Evolutionary conservation across 2,113 vertebrate species (phyloP), one percentile per base, ranked within the genome.

Genomic region (Cheirogaleus medius): DNA sequence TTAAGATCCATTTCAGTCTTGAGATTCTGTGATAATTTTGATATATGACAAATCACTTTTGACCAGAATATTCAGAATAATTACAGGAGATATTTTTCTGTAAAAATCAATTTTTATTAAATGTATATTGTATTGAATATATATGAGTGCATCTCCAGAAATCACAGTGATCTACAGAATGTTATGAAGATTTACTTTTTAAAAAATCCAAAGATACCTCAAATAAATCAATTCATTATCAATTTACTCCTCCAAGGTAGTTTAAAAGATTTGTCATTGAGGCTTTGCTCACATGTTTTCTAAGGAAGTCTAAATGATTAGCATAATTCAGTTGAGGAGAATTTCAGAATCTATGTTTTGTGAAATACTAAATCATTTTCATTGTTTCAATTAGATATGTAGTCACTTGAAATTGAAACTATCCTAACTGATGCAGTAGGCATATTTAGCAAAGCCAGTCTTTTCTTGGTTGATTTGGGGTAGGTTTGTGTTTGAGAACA

Each of bases 311-410:
- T 86, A 74, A 94, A 88, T 44, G 90, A 47, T 64, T 91, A 96
- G 20, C 14, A 64, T 71, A 81, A 89, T 47, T 90, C 80, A 44
- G 8, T 44, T 93, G 44, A 49, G 54, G 32, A 37, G 20, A 74
- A 95, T 80, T 87, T 91, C 34, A 80, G 32, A 80, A 93, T 60
- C 23, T 1, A 32, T 78, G 27, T 90, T 87, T 90, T 90, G 3
- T 83, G 47, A 87, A 95, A 87, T n/a, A 52, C 27, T 94, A 71
- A 89, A 63, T 90, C 87, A 82, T 83, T 20, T 95, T 94, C 56
- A 94, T 71, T 93, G 9, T 39, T 91, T 93, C 20, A 73, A 39
- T 87, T 76, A 84, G 27, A 90, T 58, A 74, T 29, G 5, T 18
- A 88, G 69, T 83, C 73, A 77, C 23, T 71, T 76, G 21, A 54